phyloP scores from a whole-genome alignment of 2,888 invertebrate species.

The Stramonita haemastoma region DNA sequence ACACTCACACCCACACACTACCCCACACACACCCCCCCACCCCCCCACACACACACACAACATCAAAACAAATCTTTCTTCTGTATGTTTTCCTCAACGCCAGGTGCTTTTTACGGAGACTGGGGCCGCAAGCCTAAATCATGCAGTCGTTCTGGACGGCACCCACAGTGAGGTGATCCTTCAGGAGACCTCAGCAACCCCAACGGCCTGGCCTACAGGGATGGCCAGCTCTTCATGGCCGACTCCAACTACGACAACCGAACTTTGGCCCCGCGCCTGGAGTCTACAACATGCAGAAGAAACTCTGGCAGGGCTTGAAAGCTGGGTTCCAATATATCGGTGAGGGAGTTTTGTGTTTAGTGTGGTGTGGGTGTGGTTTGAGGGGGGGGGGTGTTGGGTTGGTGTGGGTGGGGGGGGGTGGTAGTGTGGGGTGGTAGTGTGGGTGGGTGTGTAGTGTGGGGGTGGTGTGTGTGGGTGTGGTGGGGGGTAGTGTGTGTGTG shows the following conservation, averaged over 20 bases:
- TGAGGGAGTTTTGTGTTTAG: constrained; percentile 33
- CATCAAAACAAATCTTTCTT: neutral
- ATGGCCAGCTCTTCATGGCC: constrained; percentile 59
- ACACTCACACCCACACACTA: neutral
- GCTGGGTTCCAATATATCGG: constrained; percentile 55
- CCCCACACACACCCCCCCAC: neutral
- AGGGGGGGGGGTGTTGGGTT: too few relatives aligned
- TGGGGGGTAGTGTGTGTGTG: too few relatives aligned
- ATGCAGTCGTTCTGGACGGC: constrained; percentile 66
- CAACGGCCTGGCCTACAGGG: constrained; percentile 59
- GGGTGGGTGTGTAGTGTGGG: too few relatives aligned
- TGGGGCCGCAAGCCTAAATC: constrained; percentile 63
- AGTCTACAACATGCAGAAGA: constrained; percentile 50
- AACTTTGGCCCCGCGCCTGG: constrained; percentile 48
- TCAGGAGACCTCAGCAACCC: constrained; percentile 60
- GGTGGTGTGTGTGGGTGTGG: too few relatives aligned
- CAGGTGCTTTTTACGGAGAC: constrained; percentile 68
- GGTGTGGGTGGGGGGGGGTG: too few relatives aligned
- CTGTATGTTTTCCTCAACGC: neutral
- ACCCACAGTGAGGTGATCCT: constrained; percentile 53
- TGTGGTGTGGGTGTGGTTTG: too few relatives aligned
- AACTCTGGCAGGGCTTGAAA: constrained; percentile 52
- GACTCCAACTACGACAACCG: constrained; percentile 64
- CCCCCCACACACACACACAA: neutral
- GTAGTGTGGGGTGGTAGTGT: too few relatives aligned